Evolutionary conservation across 92 coral and sea anemone genomes (phyloP), one percentile per base, ranked within the genome.

Genomic region (Montipora capitata): DNA sequence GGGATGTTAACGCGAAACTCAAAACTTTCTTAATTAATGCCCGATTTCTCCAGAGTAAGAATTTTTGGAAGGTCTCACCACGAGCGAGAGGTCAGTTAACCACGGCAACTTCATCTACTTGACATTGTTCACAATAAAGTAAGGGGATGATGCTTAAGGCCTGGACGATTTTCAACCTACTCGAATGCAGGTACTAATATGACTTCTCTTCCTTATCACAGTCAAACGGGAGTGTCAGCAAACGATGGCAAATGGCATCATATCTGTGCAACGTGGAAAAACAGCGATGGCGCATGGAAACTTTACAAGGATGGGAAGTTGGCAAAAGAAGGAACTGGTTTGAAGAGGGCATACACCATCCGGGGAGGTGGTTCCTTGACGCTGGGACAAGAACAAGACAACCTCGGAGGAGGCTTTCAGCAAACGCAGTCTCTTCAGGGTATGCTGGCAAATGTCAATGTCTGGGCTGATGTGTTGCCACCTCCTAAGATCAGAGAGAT

Each of bases 181-280:
- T 27, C 35, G 1, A 27, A 27, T 27, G 35, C 35, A 27, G 35
- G 35, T 27, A 27, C 35, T 27, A 0, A 27, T 27, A 27, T 27
- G 35, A 27, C 35, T 27, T 27, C 35, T 2, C 35, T 56, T 7
- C 27, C 0, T 14, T 13, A 6, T 39, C 51, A 40, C 44, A 69
- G 74, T 7, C 0, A 5, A 12, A 3, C 15, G 20, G 74, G 51
- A n/a, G 40, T 69, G 11, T 0, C 74, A 27, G 74, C 74, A 12
- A 15, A 40, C 16, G 74, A 69, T 14, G 49, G 49, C 9, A 13
- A 69, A 69, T 69, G 74, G 74, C 74, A 69, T 69, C 74, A 69
- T 0, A 69, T 69, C 48, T 69, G 74, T 40, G 52, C 27, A 20
- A 69, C 74, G 1, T 69, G 74, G 74, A 42, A n/a, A n/a, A 69